These are phyloP conservation scores for Bombus superbus DNA, from an alignment of 1,140 invertebrate species.

Conservation along the genomic window DNA sequence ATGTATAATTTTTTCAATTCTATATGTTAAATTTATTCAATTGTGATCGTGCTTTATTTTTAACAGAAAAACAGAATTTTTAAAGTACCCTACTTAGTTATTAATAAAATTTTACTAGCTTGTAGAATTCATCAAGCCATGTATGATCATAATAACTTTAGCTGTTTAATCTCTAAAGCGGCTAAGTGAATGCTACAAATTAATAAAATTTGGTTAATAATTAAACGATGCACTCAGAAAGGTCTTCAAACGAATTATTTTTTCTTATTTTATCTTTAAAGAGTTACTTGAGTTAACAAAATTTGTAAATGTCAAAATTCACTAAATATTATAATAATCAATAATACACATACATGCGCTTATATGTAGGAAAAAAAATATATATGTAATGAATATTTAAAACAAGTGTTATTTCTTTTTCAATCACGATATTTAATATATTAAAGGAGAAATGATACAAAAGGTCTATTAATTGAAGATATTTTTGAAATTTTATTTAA, in stretches of 20 bases:
- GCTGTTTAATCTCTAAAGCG: neutral
- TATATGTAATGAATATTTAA: constrained; percentile 2
- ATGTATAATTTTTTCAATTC: neutral
- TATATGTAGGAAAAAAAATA: neutral
- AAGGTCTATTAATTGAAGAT: neutral
- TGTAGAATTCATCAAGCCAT: neutral
- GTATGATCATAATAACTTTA: neutral
- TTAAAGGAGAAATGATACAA: neutral
- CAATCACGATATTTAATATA: neutral
- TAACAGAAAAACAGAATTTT: neutral
- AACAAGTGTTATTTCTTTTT: neutral
- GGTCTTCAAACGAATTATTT: neutral
- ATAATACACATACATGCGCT: neutral
- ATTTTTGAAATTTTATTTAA: neutral
- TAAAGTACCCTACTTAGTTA: neutral
- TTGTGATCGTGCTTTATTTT: neutral
- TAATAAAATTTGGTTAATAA: neutral
- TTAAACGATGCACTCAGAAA: neutral
- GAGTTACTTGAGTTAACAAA: constrained; percentile 1
- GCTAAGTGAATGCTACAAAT: neutral
- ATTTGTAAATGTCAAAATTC: constrained; percentile 1
- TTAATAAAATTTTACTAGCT: neutral
- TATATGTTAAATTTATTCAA: neutral
- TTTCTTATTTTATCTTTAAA: constrained; percentile 10
- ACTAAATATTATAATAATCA: neutral